Conservation (phyloP, 2,888 invertebrate genomes). For the Bombylius major region DNA sequence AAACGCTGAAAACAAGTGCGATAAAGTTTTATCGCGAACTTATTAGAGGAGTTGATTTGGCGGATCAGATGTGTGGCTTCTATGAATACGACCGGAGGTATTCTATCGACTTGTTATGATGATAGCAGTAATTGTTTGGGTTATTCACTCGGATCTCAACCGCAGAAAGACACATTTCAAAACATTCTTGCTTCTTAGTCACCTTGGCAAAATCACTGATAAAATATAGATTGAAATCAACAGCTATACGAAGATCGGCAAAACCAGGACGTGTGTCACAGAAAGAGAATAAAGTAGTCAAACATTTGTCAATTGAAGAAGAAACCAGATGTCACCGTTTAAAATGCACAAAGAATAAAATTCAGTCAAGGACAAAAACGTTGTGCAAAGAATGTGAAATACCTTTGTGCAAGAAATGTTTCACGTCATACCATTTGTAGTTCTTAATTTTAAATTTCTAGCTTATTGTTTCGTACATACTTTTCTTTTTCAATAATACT, state of each 20-base stretch:
- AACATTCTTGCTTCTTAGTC: constrained; percentile 8
- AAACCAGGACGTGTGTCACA: too few species aligned
- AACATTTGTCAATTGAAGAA: too few species aligned
- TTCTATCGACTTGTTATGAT: constrained; percentile 9
- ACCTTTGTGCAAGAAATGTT: too few species aligned
- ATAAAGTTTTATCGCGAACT: constrained; percentile 9
- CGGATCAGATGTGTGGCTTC: constrained; percentile 10
- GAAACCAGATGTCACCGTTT: too few species aligned
- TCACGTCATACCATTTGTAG: too few species aligned
- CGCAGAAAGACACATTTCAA: constrained; percentile 2
- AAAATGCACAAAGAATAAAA: too few species aligned
- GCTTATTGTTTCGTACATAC: too few species aligned
- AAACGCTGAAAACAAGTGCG: constrained; percentile 3
- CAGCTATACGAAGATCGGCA: not conserved
- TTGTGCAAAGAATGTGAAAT: too few species aligned
- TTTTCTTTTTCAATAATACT: too few species aligned
- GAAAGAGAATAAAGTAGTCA: too few species aligned
- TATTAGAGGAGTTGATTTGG: constrained; percentile 9
- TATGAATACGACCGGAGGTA: constrained; percentile 6
- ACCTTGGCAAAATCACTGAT: constrained; percentile 6
- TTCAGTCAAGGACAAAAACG: too few species aligned
- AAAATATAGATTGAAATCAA: not conserved
- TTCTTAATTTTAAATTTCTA: too few species aligned
- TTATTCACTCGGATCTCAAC: not conserved
- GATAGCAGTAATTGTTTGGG: constrained; percentile 1